These are phyloP conservation scores for Lepidocolaptes lacrymiger DNA, from an alignment of 2,797 vertebrate species.

Conservation along the genomic window DNA sequence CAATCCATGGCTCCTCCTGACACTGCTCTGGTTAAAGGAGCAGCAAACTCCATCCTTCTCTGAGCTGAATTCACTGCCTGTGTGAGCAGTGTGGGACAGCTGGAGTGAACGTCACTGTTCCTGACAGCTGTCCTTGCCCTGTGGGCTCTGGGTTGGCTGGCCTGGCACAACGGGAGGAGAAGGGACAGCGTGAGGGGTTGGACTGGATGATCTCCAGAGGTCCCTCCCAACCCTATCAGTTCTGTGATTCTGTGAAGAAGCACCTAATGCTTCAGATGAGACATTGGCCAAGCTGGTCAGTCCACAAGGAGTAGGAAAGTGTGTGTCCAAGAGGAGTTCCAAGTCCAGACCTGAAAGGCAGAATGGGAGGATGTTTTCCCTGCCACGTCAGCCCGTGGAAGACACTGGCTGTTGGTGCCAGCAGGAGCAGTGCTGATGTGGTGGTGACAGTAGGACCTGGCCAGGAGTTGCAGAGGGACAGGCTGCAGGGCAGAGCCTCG, in stretches of 20 bases:
- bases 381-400: fast-evolving
- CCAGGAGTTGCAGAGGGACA: fast-evolving
- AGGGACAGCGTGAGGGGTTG: background rate
- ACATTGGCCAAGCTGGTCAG: fast-evolving
- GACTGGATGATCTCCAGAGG: background rate
- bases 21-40: background rate
- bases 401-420: fast-evolving
- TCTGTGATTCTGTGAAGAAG: background rate
- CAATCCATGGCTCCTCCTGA: background rate
- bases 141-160: background rate
- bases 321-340: background rate
- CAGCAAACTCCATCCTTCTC: background rate
- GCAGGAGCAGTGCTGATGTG: background rate
- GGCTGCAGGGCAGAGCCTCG: background rate
- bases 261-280: fast-evolving
- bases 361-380: background rate
- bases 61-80: background rate
- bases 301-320: fast-evolving
- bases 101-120: fast-evolving
- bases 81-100: background rate
- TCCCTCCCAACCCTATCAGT: background rate
- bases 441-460: background rate
- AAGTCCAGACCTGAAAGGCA: background rate
- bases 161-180: background rate
- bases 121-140: background rate